Base-by-base conservation (phyloP, 2,797 vertebrate species). In the Oryzias dopingdopingensis region DNA sequence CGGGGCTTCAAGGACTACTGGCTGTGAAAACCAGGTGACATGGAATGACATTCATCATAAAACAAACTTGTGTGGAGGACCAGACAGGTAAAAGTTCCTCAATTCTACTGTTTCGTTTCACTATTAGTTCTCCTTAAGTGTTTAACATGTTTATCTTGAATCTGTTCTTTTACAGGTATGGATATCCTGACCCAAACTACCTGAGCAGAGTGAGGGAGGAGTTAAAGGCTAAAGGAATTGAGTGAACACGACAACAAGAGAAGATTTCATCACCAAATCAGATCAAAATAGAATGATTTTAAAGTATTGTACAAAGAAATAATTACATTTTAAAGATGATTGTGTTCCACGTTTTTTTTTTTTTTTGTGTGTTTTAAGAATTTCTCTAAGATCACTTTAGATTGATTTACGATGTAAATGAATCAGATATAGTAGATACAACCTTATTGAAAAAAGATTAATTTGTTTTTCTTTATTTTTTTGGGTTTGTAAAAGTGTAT, bases 31-130 rank as follows among this genome's bases (percentile, higher is more conserved):
- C 53, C 72, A 81, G 45, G 93, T 96, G 79, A 95, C 89, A 60
- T 96, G 95, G 95, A 96, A 95, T 1, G 94, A 95, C 72, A 94
- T 96, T 82, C 94, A 94, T 81, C 95, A 96, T 87, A 96, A 96
- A 80, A 96, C 94, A 55, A 81, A 1, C 59, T 74, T 0, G 0
- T 0, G 0, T 0, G 93, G 95, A 52, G 95, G 95, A 49, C 64
- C 92, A 47, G 0, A 82, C 14, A 0, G 42, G 95, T 96, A 90
- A 1, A 0, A 18, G 2, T 1, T 44, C 0, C 2, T 32, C 16
- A 5, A 15, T 12, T 4, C 29, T 13, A 1, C 29, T 10, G 1
- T 24, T 6, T 5, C 1, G 10, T 23, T 24, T 20, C 1, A 55
- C 29, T 16, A 5, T 5, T 20, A 18, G 0, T 59, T 15, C 45